Evolutionary conservation across 1,140 invertebrate genomes (phyloP).

Genomic region (Diploscapter pachys): DNA sequence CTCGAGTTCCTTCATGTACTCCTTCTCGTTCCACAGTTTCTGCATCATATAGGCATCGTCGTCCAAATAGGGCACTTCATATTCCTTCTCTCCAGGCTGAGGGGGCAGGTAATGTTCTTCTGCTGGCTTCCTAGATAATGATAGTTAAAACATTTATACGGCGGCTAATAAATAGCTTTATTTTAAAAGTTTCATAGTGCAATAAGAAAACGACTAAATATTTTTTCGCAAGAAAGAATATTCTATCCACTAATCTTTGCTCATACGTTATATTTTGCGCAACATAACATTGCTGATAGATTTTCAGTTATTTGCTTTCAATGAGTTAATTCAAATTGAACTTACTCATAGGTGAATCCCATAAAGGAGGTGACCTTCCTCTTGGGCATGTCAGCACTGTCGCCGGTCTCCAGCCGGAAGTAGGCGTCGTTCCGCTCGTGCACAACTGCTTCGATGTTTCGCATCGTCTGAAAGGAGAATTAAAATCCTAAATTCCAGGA

Average conservation of each 20-base stretch:
- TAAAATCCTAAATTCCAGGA: constrained; percentile 10
- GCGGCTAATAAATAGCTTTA: too few species aligned
- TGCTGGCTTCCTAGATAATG: constrained; percentile 44
- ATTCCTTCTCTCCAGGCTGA: constrained; percentile 47
- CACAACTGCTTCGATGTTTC: constrained; percentile 84
- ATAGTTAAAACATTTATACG: not conserved
- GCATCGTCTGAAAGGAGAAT: constrained; percentile 74
- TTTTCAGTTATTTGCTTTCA: not conserved
- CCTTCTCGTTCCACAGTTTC: constrained; percentile 55
- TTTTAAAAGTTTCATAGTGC: too few species aligned
- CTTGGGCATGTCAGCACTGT: constrained; percentile 66
- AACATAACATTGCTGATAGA: too few species aligned
- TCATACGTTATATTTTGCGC: not conserved
- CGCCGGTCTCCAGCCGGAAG: constrained; percentile 81
- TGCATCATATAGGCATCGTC: constrained; percentile 57
- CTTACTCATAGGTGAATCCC: constrained; percentile 58
- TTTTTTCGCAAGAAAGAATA: constrained; percentile 5
- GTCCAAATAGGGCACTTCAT: constrained; percentile 54
- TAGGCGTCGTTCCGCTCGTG: constrained; percentile 87
- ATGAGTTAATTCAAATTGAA: constrained; percentile 1
- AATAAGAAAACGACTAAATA: not conserved
- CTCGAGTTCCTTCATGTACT: constrained; percentile 39
- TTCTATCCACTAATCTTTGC: constrained; percentile 2
- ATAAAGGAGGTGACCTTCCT: constrained; percentile 52
- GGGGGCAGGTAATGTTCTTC: constrained; percentile 46